A percentile compares a stretch with the other conserved stretches of the same genome.
phyloP scores from a whole-genome alignment of 2,113 vertebrate species.

The Tragulus kanchil region DNA sequence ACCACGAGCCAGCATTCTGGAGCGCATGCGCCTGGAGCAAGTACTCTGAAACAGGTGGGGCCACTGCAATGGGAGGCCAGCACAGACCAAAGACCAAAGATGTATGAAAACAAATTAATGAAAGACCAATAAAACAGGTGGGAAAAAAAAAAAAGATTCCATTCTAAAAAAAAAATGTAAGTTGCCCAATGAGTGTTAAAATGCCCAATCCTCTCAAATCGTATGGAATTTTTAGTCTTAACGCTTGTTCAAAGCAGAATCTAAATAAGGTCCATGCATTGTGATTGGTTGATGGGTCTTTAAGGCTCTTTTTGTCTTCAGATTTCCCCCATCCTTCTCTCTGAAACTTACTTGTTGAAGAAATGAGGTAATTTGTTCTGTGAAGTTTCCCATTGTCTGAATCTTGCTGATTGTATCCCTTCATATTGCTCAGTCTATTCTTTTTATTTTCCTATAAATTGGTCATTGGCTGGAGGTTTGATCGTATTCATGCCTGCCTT shows the following conservation, averaged over 20 bases:
- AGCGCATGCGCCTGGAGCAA: too few species aligned
- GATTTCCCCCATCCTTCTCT: neutral
- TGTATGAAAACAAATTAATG: too few species aligned
- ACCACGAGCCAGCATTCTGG: too few species aligned
- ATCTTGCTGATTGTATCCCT: neutral
- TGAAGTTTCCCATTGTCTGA: neutral
- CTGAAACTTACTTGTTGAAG: neutral
- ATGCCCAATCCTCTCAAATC: neutral
- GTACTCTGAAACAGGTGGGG: too few species aligned
- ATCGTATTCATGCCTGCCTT: neutral
- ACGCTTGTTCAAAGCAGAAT: neutral
- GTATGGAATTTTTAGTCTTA: neutral
- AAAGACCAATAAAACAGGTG: too few species aligned
- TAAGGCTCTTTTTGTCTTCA: neutral
- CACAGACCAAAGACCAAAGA: too few species aligned
- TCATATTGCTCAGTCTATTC: neutral
- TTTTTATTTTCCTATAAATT: neutral
- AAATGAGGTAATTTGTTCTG: neutral
- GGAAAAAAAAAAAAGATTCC: too few species aligned
- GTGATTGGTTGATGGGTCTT: neutral
- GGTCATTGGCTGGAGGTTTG: neutral
- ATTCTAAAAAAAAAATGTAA: neutral
- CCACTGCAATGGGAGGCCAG: too few species aligned
- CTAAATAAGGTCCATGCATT: neutral
- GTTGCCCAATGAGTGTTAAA: neutral